Evolutionary conservation across 2,888 invertebrate genomes (phyloP), one percentile per base, ranked within the genome.

Genomic region (Dasypolia templi): DNA sequence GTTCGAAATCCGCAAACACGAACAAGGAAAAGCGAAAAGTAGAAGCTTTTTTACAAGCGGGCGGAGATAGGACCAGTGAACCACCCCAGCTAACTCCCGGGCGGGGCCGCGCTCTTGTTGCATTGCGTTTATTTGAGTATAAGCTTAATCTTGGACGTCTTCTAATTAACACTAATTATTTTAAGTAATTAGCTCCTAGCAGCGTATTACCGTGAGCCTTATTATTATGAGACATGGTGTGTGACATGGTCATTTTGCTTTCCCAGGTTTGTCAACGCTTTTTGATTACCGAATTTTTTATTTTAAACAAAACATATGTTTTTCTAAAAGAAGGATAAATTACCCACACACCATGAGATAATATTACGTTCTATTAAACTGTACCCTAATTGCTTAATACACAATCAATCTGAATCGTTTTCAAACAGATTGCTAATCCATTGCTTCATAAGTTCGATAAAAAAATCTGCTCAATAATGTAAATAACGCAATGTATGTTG

Each of bases 121-220:
- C 88, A 88, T 82, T 86, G 88, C 87, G 83, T 90, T 90, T 89
- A 81, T n/a, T n/a, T n/a, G n/a, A n/a, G n/a, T 83, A 71, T 82
- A 83, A 87, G 86, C 81, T 89, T 88, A 75, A 87, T 90, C 90
- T 91, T 90, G 82, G 84, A 88, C 72, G 89, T 86, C 89, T 91
- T 90, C 89, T 84, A 89, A 89, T 90, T 85, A 82, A 85, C 84
- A 86, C 88, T 88, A 86, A 90, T 89, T 89, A 88, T 88, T 89
- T n/a, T 85, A 89, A 84, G 83, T 87, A 89, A 91, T 90, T 88
- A 87, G 75, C 79, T 75, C 77, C 63, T 68, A 74, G 59, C 77
- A 81, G 73, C 75, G 80, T 85, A 89, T 89, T 85, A 84, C 81
- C 55, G 76, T 86, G 85, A 87, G 83, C 83, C 79, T 71, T 79